Evolutionary conservation across 2,888 invertebrate species (phyloP), one percentile per base, ranked within the genome.

Genomic region (Pristionchus japonicus): DNA sequence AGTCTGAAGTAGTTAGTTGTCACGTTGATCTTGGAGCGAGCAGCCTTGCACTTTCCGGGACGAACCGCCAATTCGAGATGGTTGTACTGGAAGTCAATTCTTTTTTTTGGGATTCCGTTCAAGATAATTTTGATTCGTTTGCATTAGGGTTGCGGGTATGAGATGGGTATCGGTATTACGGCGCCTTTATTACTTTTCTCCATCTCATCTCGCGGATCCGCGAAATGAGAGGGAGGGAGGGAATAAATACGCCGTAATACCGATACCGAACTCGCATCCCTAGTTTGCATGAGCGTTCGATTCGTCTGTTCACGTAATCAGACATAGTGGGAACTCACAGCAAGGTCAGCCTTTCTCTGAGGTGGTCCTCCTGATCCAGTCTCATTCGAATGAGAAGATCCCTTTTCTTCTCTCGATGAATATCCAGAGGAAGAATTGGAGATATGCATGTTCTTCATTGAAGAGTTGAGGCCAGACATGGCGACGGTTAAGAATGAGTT

Each of bases 1-100:
- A 88, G 80, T 20, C 37, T 37, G 88, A 86, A 88, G 82, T 88
- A 89, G 82, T 89, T 90, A 13, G 89, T 52, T 23, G 70, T 80
- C 17, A 89, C 88, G 15, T 64, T 34, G 23, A 88, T 82, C 83
- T 86, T 88, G 0, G 27, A 7, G 3, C 86, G 87, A 2, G 40
- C 15, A 0, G 57, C 43, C 64, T 85, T 85, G 37, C 61, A 61
- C 23, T 34, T 9, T 15, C 64, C 85, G 20, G 85, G 64, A 7
- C 85, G 52, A 13, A n/a, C 3, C 1, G 64, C 85, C 23, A 64
- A 7, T 11, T 34, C 17, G 17, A 85, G 37, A 20, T 64, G 64
- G n/a, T 85, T 85, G 85, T 85, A 47, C 85, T 85, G 57, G n/a
- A n/a, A n/a, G n/a, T 6, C 6, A 43, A 9, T 43, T 9, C 6